Evolutionary conservation across 2,797 vertebrate species (phyloP).

Genomic region (Neomorphus geoffroyi): DNA sequence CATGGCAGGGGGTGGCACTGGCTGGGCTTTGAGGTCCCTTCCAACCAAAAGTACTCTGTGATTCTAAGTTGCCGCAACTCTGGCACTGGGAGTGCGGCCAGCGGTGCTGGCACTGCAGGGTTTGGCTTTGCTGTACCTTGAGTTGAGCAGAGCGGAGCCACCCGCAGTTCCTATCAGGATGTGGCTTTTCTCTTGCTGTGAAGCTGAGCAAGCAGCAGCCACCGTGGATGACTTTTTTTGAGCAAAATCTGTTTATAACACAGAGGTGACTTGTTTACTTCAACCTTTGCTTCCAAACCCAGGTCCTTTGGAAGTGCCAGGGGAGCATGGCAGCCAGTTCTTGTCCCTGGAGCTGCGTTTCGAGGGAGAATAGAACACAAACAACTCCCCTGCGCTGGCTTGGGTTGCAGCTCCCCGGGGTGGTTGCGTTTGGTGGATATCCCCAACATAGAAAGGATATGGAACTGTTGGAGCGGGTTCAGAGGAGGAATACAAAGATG

Average conservation of each 20-base stretch:
- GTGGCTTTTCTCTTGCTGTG: background rate
- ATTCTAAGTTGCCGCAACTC: background rate
- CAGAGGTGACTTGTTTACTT: background rate
- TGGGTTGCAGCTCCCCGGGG: background rate
- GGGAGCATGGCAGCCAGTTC: fast-evolving
- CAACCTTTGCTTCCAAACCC: background rate
- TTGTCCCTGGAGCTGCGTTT: background rate
- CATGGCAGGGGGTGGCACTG: too few species aligned
- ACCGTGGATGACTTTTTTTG: background rate
- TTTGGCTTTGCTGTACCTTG: background rate
- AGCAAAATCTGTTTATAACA: background rate
- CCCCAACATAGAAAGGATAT: too few species aligned
- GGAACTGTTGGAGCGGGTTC: too few species aligned
- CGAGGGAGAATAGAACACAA: background rate
- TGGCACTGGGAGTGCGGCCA: fast-evolving
- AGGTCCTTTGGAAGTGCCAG: background rate
- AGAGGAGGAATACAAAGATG: too few species aligned
- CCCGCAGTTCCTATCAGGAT: background rate
- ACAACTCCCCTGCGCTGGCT: background rate
- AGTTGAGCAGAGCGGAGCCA: background rate
- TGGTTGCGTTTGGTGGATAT: background rate
- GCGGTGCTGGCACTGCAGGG: background rate
- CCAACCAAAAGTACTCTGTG: too few species aligned
- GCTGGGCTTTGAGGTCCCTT: too few species aligned
- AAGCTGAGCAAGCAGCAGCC: background rate